Evolutionary conservation across 2,113 vertebrate species (phyloP), one percentile per base, ranked within the genome.

Genomic region (Psittacula cyanocephala): DNA sequence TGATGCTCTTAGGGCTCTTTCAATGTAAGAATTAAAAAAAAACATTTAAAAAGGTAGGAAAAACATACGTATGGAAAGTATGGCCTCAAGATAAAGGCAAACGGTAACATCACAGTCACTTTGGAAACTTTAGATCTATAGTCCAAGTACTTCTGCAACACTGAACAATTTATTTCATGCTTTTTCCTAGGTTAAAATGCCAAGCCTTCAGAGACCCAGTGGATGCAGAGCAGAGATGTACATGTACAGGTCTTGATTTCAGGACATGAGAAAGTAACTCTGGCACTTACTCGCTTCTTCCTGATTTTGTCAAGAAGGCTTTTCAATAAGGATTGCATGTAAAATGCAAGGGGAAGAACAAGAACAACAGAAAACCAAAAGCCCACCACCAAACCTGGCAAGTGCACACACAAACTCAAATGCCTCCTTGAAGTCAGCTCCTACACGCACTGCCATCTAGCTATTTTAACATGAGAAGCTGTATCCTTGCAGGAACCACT

Each of bases 401-500:
- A 63, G 14, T 17, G 8, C 37, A 69, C 11, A 31, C 17, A 57
- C 23, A 71, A 57, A 17, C 22, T n/a, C 33, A 82, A 85, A 62
- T 81, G 95, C 49, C 92, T 95, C 94, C 91, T 97, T 97, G 94
- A 97, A 98, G 97, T 93, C 23, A 82, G 23, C 49, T 75, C 13
- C n/a, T 31, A 22, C 35, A 50, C 33, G 55, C 97, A 95, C 94
- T 91, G 92, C 89, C 75, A 97, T 94, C 97, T 24, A 22, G 96
- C 94, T 98, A 96, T 97, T 97, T 95, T 97, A 70, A 97, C 88
- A 89, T 76, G 27, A 72, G 91, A 88, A 93, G 91, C 71, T 71
- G 55, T 77, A 95, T 59, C 89, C 89, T 67, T 10, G 82, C 96
- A 98, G 98, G 98, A 95, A 98, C 98, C 98, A 98, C 96, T 96